Percentiles rank a stretch among this genome's conserved stretches.
Conservation (phyloP, 2,113 vertebrate species). For the Semnornis frantzii region DNA sequence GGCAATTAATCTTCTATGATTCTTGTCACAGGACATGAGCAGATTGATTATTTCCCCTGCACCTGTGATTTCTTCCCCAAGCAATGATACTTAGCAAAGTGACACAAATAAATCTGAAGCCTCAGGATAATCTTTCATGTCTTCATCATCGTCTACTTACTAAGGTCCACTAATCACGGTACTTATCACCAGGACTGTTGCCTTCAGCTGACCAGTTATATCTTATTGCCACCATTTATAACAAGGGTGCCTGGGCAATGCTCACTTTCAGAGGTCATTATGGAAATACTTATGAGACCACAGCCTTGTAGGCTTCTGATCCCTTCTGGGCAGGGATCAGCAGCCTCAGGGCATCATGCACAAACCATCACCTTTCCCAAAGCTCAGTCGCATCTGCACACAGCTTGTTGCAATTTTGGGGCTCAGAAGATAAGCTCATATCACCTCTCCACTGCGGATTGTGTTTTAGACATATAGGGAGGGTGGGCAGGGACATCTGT, state of each 20-base stretch:
- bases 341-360: not conserved
- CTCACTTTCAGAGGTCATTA: not conserved
- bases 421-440: not conserved
- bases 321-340: not conserved
- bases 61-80: not conserved
- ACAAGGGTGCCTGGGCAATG: not conserved
- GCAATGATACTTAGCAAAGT: not conserved
- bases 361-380: not conserved
- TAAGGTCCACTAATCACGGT: not conserved
- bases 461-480: not conserved
- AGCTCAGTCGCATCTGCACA: not conserved
- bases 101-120: not conserved
- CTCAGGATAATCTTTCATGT: not conserved
- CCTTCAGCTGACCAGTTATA: not conserved
- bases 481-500: not conserved
- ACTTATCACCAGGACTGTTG: not conserved
- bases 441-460: not conserved
- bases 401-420: not conserved
- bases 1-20: not conserved
- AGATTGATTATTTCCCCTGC: not conserved
- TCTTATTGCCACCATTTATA: not conserved
- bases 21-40: not conserved
- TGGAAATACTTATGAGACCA: not conserved
- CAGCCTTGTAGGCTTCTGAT: not conserved
- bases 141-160: not conserved